Base-by-base conservation (phyloP, 2,797 vertebrate genomes). In the Paratrypauchen microcephalus region DNA sequence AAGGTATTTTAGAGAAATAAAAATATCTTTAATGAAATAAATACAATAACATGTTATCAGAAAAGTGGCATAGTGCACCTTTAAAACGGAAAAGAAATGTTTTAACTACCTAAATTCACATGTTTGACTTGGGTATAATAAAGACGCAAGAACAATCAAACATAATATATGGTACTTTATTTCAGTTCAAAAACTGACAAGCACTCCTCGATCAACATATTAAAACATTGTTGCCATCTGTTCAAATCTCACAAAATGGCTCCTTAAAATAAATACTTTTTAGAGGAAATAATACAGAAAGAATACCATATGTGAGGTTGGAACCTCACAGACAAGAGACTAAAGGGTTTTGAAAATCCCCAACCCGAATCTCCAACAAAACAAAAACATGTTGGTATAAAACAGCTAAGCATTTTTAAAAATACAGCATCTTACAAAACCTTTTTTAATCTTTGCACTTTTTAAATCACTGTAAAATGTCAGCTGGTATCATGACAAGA, bases 361-460 rank as follows among this genome's bases (percentile, higher is more conserved):
- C 80, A 77, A 86, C 74, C 83, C 78, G 84, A 89, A 87, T 89
- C 79, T 82, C 88, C 87, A 88, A 89, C 80, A 55, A 85, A 66
- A 65, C 62, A 52, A 65, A 52, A 65, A 61, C 30, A 88, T 75
- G 80, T 91, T 88, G 84, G 91, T 94, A 93, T 91, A 93, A 94
- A 94, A 94, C 89, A 88, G 91, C 80, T 75, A 91, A 78, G 87
- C 81, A 87, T 87, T 84, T 92, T 92, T 79, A 91, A 94, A 94
- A 94, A 94, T 93, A 94, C 92, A 89, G 86, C 90, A 92, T 93
- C 89, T 91, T 94, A 93, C 91, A 93, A 94, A 94, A 90, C 86
- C 23, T 21, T 66, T 55, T 78, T 81, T 63, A 58, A 73, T 86
- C 81, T 86, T 85, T 75, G 86, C 76, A 77, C 79, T 86, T 90